phyloP scores from a whole-genome alignment of 2,113 vertebrate genomes.

The Rhea pennata region DNA sequence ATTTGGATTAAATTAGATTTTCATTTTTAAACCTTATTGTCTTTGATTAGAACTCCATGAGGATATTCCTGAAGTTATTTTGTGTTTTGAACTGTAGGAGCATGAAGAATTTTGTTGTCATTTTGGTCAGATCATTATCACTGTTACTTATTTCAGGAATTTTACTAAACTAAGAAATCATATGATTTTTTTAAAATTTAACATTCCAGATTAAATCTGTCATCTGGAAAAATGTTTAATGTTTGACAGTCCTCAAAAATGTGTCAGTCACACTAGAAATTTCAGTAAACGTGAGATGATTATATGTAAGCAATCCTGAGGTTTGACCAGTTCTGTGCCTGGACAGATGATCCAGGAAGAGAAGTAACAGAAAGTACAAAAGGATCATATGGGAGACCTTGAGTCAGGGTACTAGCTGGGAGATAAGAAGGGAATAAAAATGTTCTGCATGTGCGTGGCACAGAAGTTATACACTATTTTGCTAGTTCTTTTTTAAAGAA shows the following conservation, averaged over 20 bases:
- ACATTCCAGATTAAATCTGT: not conserved
- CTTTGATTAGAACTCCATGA: not conserved
- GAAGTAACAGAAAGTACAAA: not conserved
- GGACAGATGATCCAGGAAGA: not conserved
- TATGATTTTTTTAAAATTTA: not conserved
- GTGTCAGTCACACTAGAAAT: not conserved
- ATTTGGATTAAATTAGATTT: not conserved
- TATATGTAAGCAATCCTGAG: not conserved
- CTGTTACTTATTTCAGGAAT: not conserved
- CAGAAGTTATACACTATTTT: not conserved
- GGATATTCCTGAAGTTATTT: not conserved
- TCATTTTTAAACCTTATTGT: not conserved
- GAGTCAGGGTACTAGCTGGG: rapidly evolving
- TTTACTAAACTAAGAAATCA: not conserved
- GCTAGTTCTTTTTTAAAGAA: not conserved
- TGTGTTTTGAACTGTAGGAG: not conserved
- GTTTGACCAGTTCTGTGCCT: not conserved
- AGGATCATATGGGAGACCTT: not conserved
- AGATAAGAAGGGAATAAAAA: not conserved
- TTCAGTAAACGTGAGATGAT: not conserved
- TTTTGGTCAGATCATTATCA: not conserved
- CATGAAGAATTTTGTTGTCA: not conserved
- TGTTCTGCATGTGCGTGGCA: not conserved
- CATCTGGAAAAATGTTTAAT: not conserved
- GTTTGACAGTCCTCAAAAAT: not conserved